A percentile compares a stretch with the other conserved stretches of the same genome.
These are phyloP conservation scores for Stichodactyla helianthus DNA, from an alignment of 64 coral and sea anemone species.

Conservation along the genomic window DNA sequence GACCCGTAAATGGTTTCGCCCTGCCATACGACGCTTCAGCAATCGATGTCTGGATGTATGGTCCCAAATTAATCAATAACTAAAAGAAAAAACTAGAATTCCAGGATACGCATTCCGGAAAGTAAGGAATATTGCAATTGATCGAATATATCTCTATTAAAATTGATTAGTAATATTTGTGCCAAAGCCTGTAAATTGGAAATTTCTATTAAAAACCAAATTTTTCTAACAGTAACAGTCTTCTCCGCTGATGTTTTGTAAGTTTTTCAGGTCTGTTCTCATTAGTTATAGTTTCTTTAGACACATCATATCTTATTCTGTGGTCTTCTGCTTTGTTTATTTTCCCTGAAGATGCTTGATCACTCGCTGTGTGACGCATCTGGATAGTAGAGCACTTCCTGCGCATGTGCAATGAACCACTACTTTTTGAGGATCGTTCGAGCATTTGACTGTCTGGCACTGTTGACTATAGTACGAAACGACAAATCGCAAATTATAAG, in stretches of 20 bases:
- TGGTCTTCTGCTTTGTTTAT: neutral
- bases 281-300: neutral
- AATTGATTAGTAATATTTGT: neutral
- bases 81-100: too few relatives aligned
- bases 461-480: neutral
- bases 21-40: too few relatives aligned
- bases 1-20: too few relatives aligned
- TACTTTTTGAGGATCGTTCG: neutral
- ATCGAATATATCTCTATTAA: neutral
- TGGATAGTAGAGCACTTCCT: neutral
- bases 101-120: too few relatives aligned
- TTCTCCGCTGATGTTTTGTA: neutral
- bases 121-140: too few relatives aligned
- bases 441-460: neutral
- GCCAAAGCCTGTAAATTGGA: neutral
- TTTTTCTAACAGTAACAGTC: neutral
- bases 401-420: neutral
- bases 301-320: neutral
- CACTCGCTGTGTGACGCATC: neutral
- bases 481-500: neutral
- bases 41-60: too few relatives aligned
- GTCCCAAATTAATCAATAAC: too few relatives aligned
- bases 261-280: neutral
- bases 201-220: neutral
- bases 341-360: neutral